Base-by-base conservation (phyloP, 1,140 invertebrate genomes). In the Drosophila sucinea region DNA sequence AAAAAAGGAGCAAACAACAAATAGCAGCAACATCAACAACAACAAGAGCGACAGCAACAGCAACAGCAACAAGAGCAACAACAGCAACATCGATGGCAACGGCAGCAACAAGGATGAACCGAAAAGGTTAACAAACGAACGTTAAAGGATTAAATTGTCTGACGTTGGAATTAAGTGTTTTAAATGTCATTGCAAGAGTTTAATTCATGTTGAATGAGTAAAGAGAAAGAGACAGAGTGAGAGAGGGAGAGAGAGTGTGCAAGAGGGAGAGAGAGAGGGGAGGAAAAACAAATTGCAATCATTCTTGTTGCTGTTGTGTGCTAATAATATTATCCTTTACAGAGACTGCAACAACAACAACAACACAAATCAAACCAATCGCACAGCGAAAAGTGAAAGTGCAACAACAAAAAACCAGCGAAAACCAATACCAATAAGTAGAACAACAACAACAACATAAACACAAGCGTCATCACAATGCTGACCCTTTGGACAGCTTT, bases 111-210 rank as follows among this genome's bases (percentile, higher is more conserved):
- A 86, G 56, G 56, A 58, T 35, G 56, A 35, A 35, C 32, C 32
- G 33, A 33, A 85, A 86, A 89, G 83, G 74, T 77, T 72, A 80
- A 83, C 84, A 80, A 89, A 89, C 84, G 70, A 87, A 80, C 77
- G 80, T 89, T 87, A 83, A 87, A 83, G 77, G 84, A 87, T 87
- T 87, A 87, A 87, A 87, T 80, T 87, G 83, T 87, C 83, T 87
- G 84, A 67, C 80, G 67, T 80, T 87, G 83, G 86, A 79, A 87
- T 87, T 87, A 87, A 87, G 83, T 87, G 83, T 87, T 87, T 87
- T 87, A 87, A 87, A 87, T 87, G 83, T 87, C 83, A 89, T 77
- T 82, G 76, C 80, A 79, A 89, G 79, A 89, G 84, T 89, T 87
- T 87, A 87, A 87, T 87, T 87, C 84, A 89, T 75, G 70, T 66